Evolutionary conservation across 2,888 invertebrate species (phyloP).

Genomic region (Drosophila meridionalis): DNA sequence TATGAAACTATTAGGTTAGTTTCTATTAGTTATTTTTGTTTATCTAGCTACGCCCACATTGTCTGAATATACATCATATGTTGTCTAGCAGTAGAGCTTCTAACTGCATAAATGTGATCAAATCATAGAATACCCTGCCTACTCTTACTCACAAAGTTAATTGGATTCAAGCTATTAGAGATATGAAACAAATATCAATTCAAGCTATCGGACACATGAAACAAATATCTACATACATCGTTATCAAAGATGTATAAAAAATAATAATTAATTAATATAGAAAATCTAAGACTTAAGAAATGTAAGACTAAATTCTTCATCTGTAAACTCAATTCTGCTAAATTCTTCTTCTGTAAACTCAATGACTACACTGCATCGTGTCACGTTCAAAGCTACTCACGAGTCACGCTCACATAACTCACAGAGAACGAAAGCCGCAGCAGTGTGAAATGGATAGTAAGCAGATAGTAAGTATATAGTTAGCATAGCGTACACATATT

Average conservation of each 20-base stretch:
- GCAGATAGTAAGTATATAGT: conserved; percentile 8
- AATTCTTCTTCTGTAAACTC: neutral
- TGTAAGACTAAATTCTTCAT: no score
- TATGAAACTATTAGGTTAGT: neutral
- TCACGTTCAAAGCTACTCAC: neutral
- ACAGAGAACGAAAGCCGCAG: conserved; percentile 16
- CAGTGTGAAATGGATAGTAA: conserved; percentile 12
- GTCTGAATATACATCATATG: neutral
- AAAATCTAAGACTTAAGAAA: no score
- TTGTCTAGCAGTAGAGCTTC: neutral
- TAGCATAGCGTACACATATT: conserved; percentile 5
- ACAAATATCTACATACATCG: no score
- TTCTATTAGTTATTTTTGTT: no score
- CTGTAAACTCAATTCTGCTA: no score
- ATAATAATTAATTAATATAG: no score
- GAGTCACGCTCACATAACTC: conserved; percentile 10
- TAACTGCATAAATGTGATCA: neutral
- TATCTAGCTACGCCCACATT: neutral
- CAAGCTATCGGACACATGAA: no score
- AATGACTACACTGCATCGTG: neutral
- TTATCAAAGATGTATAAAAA: no score
- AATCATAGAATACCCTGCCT: no score
- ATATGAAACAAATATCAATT: no score
- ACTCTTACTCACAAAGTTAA: neutral
- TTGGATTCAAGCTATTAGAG: no score